Percentiles rank a stretch among this genome's conserved stretches.
Conservation (phyloP, 2,888 invertebrate genomes). For the Andrena haemorrhoa region DNA sequence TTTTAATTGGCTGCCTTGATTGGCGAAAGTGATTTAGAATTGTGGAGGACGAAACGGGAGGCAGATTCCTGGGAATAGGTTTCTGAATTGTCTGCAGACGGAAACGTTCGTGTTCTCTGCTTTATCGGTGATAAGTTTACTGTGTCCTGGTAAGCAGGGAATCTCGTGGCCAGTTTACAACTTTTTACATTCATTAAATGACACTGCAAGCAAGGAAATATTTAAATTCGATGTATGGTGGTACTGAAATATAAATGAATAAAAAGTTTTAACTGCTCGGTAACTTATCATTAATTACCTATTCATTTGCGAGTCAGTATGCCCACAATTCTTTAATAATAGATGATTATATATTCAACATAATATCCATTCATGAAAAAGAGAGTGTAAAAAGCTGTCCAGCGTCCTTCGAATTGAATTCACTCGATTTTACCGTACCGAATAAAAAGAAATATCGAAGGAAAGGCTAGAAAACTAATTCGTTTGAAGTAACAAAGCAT, state of each 20-base stretch:
- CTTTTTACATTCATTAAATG: not conserved
- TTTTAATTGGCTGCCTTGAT: not conserved
- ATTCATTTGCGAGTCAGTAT: too few relatives aligned
- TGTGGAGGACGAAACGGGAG: not conserved
- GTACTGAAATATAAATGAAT: too few relatives aligned
- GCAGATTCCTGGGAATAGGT: not conserved
- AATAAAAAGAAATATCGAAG: not conserved
- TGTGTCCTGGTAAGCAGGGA: conserved; percentile 4
- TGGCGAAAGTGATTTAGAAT: not conserved
- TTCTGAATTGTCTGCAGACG: conserved; percentile 9
- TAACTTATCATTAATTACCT: too few relatives aligned
- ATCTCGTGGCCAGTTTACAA: not conserved
- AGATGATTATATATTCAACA: too few relatives aligned
- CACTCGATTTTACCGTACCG: too few relatives aligned
- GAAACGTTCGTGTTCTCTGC: not conserved
- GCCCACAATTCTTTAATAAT: too few relatives aligned
- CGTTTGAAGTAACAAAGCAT: not conserved
- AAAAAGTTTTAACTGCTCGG: too few relatives aligned
- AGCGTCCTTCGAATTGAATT: too few relatives aligned
- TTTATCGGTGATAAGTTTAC: conserved; percentile 5
- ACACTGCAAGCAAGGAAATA: not conserved
- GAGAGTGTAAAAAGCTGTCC: too few relatives aligned
- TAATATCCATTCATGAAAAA: too few relatives aligned
- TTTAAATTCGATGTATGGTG: not conserved
- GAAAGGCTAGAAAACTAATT: not conserved